phyloP scores from a whole-genome alignment of 1,140 invertebrate genomes.

The Drosophila guanche region DNA sequence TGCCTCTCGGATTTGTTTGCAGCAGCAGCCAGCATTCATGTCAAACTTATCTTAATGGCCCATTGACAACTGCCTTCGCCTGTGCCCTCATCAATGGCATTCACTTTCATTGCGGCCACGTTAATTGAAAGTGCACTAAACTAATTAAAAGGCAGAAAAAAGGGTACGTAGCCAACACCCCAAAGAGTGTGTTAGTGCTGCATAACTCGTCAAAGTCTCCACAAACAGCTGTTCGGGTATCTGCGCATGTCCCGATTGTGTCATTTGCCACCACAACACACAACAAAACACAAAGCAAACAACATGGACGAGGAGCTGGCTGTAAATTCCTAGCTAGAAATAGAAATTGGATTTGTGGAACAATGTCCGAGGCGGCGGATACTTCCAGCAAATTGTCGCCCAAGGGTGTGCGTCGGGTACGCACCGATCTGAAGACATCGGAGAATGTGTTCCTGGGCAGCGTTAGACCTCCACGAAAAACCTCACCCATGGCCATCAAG shows the following conservation, averaged over 20 bases:
- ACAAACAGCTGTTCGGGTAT: slow-evolving; percentile 59
- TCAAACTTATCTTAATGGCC: slow-evolving; percentile 60
- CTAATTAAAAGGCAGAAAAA: slow-evolving; percentile 28
- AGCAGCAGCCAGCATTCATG: slow-evolving; percentile 20
- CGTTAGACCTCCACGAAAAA: slow-evolving; percentile 38
- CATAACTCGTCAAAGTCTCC: slow-evolving; percentile 52
- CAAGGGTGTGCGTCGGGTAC: slow-evolving; percentile 83
- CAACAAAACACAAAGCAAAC: not conserved
- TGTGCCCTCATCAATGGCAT: slow-evolving; percentile 61
- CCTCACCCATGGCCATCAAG: slow-evolving; percentile 67
- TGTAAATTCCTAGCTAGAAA: slow-evolving; percentile 8
- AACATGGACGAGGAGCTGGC: slow-evolving; percentile 7
- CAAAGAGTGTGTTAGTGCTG: not conserved
- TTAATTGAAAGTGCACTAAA: slow-evolving; percentile 50
- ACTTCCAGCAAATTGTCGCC: slow-evolving; percentile 71
- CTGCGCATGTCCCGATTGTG: slow-evolving; percentile 82
- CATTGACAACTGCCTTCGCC: slow-evolving; percentile 42
- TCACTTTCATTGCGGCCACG: slow-evolving; percentile 60
- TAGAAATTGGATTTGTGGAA: slow-evolving; percentile 42
- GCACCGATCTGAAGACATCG: slow-evolving; percentile 81
- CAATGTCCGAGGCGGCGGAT: slow-evolving; percentile 17
- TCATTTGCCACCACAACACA: slow-evolving; percentile 52
- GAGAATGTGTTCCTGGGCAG: slow-evolving; percentile 68
- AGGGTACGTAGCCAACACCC: not conserved
- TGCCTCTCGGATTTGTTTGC: slow-evolving; percentile 61